These are phyloP conservation scores for Eulemur albifrons DNA, from an alignment of 2,797 vertebrate species.

Conservation along the genomic window DNA sequence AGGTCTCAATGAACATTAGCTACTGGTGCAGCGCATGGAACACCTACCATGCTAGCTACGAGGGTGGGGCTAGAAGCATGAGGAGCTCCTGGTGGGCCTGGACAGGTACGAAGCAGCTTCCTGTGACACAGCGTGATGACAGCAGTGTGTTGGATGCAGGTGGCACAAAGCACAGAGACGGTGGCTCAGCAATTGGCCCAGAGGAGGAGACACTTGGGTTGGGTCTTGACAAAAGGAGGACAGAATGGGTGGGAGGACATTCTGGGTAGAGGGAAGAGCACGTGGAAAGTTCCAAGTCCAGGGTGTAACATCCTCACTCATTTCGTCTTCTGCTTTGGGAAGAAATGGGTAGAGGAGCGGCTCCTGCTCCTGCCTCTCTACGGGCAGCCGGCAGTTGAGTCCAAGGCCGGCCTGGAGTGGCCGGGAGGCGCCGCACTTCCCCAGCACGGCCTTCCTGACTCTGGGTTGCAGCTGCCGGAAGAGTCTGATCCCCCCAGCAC, in stretches of 20 bases:
- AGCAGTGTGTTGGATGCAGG: background rate
- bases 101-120: background rate
- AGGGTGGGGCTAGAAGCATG: background rate
- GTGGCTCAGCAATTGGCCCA: background rate
- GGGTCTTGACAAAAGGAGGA: background rate
- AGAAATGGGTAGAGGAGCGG: background rate
- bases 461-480: constrained; percentile 12
- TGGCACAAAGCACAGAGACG: no score
- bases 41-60: background rate
- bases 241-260: background rate
- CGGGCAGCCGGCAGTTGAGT: background rate
- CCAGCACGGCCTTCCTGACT: background rate
- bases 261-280: background rate
- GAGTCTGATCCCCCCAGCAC: constrained; percentile 36
- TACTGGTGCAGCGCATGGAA: background rate
- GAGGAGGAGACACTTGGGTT: background rate
- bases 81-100: background rate
- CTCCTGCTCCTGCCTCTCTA: background rate
- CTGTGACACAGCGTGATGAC: no score
- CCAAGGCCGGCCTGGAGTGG: background rate
- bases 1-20: background rate
- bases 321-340: background rate
- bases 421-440: background rate
- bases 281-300: background rate
- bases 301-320: background rate